phyloP scores from a whole-genome alignment of 2,888 invertebrate genomes.

The Atrina japonica region DNA sequence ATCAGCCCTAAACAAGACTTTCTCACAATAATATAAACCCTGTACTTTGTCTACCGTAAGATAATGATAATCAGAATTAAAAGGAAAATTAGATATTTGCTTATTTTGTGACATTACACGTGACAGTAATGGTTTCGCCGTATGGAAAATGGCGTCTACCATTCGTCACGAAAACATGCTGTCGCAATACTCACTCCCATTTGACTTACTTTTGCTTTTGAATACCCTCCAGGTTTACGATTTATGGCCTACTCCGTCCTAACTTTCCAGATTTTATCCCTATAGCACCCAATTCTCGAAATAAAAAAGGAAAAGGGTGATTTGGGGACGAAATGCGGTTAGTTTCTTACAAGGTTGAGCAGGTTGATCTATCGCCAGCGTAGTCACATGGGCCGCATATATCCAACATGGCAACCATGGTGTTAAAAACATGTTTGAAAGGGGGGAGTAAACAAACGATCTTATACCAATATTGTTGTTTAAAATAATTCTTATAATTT shows the following conservation, averaged over 20 bases:
- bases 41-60: no score
- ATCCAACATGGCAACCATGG: constrained; percentile 74
- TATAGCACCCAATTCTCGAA: constrained; percentile 22
- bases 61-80: no score
- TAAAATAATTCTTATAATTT: neutral
- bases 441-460: neutral
- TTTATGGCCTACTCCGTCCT: constrained; percentile 1
- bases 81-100: no score
- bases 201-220: constrained; percentile 29
- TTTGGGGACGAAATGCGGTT: constrained; percentile 41
- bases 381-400: constrained; percentile 71
- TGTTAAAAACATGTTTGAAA: constrained; percentile 44
- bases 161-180: constrained; percentile 26
- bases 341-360: constrained; percentile 39
- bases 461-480: neutral
- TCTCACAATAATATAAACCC: no score
- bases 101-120: constrained; percentile 7
- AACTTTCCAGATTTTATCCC: constrained; percentile 6
- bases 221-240: constrained; percentile 18
- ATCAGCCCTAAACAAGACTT: no score
- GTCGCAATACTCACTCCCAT: constrained; percentile 17
- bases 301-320: constrained; percentile 33
- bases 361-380: constrained; percentile 53
- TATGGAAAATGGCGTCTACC: constrained; percentile 27
- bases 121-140: constrained; percentile 14